Evolutionary conservation across 2,797 vertebrate genomes (phyloP).

Genomic region (Tolypeutes matacus): DNA sequence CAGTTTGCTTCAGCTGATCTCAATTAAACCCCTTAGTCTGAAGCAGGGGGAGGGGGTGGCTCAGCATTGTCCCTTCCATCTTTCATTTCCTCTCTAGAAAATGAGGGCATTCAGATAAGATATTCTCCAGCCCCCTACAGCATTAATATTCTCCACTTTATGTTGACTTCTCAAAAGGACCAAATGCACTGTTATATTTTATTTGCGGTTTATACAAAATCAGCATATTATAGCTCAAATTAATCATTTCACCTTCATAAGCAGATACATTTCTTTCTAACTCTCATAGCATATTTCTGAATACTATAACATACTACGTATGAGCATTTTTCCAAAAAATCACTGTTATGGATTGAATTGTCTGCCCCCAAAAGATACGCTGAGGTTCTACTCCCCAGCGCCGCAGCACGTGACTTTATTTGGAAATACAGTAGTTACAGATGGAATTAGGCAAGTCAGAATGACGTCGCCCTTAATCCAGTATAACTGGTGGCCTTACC

Average conservation of each 20-base stretch:
- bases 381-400: too few species aligned
- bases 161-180: not conserved
- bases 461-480: too few species aligned
- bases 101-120: not conserved
- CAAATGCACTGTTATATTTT: not conserved
- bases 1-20: slow-evolving; percentile 49
- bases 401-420: too few species aligned
- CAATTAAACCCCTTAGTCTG: slow-evolving; percentile 24
- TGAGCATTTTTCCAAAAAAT: slow-evolving; percentile 2
- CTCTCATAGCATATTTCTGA: not conserved
- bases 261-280: not conserved
- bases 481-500: too few species aligned
- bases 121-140: not conserved
- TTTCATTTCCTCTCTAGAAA: slow-evolving; percentile 12
- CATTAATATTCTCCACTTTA: not conserved
- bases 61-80: not conserved
- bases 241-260: slow-evolving; percentile 22
- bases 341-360: too few species aligned
- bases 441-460: too few species aligned
- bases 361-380: too few species aligned
- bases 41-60: not conserved
- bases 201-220: slow-evolving; percentile 23
- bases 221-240: not conserved
- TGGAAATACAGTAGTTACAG: too few species aligned
- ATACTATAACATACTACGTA: not conserved